Evolutionary conservation across 2,113 vertebrate species (phyloP).

Genomic region (Dipodomys stephensi): DNA sequence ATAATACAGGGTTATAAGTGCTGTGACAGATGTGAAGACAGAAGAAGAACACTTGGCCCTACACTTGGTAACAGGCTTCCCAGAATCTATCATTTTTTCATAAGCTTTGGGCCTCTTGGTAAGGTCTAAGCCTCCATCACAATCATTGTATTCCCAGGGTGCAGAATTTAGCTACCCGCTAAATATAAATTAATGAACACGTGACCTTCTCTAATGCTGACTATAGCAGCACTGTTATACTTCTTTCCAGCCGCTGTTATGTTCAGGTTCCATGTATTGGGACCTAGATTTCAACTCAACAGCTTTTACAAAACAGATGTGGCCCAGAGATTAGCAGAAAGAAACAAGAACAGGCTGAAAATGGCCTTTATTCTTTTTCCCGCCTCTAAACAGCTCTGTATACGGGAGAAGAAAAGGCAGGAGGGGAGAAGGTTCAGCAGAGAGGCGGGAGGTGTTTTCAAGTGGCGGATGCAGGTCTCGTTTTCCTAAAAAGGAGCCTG

Average conservation of each 20-base stretch:
- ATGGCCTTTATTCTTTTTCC: neutral
- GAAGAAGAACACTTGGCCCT: neutral
- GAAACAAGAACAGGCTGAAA: neutral
- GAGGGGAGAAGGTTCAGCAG: neutral
- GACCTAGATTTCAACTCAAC: neutral
- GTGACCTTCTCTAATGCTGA: neutral
- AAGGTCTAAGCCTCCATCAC: neutral
- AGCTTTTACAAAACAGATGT: neutral
- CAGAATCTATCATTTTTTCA: neutral
- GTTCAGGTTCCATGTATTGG: rapidly evolving
- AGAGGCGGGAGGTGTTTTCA: neutral
- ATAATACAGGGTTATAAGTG: too few species aligned
- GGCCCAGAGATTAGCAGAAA: neutral
- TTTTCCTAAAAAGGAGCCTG: neutral
- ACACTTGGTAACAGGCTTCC: neutral
- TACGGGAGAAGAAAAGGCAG: neutral
- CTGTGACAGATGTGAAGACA: neutral
- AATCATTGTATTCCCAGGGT: neutral
- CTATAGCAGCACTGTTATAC: neutral
- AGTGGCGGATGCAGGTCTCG: neutral
- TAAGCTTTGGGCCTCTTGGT: neutral
- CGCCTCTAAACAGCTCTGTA: neutral
- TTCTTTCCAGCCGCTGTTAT: neutral
- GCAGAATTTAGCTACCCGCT: neutral
- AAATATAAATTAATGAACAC: neutral